phyloP scores from a whole-genome alignment of 2,888 invertebrate species.

The Sminthurinus aureus region DNA sequence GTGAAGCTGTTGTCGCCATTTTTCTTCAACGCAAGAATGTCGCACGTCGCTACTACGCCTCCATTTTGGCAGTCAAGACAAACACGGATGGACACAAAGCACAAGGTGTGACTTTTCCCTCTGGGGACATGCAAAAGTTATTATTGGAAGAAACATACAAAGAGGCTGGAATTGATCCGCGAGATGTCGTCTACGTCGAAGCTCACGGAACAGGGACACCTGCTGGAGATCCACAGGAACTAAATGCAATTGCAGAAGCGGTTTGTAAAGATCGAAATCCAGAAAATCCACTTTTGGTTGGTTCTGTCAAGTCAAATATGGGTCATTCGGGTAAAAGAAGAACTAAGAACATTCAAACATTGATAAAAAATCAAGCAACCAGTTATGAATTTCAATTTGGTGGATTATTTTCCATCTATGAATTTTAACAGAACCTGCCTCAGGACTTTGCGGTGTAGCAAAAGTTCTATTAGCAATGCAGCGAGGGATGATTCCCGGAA shows the following conservation, averaged over 20 bases:
- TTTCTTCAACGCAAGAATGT: conserved; percentile 79
- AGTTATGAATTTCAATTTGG: too few relatives aligned
- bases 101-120: conserved; percentile 62
- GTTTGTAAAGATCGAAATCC: conserved; percentile 69
- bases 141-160: conserved; percentile 75
- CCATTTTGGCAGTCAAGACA: conserved; percentile 86
- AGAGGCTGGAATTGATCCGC: conserved; percentile 76
- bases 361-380: too few relatives aligned
- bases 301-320: conserved; percentile 95
- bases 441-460: conserved; percentile 74
- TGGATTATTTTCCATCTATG: too few relatives aligned
- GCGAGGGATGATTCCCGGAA: conserved; percentile 81
- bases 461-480: conserved; percentile 69
- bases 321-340: conserved; percentile 81
- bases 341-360: too few relatives aligned
- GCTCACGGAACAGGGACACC: conserved; percentile 88
- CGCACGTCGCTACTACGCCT: conserved; percentile 84
- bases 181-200: conserved; percentile 78
- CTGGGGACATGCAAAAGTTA: conserved; percentile 56
- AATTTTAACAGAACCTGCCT: too few relatives aligned
- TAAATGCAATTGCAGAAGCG: conserved; percentile 89
- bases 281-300: conserved; percentile 79
- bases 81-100: too few relatives aligned
- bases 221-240: conserved; percentile 95
- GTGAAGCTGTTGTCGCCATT: too few relatives aligned